phyloP scores from a whole-genome alignment of 2,113 vertebrate species.

The Anseranas semipalmata region DNA sequence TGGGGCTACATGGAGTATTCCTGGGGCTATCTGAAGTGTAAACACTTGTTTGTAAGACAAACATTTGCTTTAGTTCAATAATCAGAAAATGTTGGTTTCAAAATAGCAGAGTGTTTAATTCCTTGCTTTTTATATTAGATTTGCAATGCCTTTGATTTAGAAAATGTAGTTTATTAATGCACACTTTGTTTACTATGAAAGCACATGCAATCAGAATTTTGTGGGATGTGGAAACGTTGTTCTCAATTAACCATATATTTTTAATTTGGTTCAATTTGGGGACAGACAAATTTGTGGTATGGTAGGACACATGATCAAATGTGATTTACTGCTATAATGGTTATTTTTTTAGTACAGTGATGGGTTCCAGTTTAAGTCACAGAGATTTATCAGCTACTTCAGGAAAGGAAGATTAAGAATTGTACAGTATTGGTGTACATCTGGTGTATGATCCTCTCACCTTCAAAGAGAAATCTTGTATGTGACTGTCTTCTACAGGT shows the following conservation, averaged over 20 bases:
- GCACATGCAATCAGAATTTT: neutral
- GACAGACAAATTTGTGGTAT: neutral
- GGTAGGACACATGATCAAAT: neutral
- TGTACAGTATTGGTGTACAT: neutral
- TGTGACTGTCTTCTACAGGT: neutral
- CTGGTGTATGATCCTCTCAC: neutral
- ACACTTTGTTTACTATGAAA: neutral
- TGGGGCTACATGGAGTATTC: neutral
- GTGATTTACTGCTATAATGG: neutral
- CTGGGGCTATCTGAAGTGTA: neutral
- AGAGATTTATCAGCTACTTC: neutral
- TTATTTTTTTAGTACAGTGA: neutral
- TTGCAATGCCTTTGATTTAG: slow-evolving; percentile 17
- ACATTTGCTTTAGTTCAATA: neutral
- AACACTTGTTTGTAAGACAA: neutral
- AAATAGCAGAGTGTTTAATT: slow-evolving; percentile 14
- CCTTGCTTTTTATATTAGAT: neutral
- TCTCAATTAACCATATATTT: neutral
- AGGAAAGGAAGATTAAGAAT: neutral
- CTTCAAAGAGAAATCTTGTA: neutral
- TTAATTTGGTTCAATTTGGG: neutral
- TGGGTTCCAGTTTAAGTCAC: neutral
- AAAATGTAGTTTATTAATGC: neutral
- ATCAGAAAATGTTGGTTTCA: neutral
- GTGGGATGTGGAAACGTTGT: neutral